These are phyloP conservation scores for Drosophila borborema DNA, from an alignment of 2,888 invertebrate species.

Conservation along the genomic window DNA sequence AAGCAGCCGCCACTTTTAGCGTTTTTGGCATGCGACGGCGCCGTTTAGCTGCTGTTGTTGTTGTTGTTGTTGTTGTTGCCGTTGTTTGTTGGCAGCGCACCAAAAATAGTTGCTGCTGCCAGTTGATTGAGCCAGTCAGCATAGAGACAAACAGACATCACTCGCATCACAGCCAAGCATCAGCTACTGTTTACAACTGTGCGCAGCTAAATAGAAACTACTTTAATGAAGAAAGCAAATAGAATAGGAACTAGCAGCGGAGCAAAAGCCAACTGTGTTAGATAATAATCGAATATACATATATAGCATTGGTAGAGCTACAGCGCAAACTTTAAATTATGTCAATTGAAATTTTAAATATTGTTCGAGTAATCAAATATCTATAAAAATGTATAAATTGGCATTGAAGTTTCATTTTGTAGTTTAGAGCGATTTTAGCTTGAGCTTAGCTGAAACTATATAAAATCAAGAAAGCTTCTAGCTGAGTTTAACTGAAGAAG, in stretches of 20 bases:
- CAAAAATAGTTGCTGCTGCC: constrained; percentile 70
- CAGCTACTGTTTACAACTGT: constrained; percentile 63
- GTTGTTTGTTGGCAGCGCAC: constrained; percentile 60
- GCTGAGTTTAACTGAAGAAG: too few species aligned
- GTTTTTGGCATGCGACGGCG: constrained; percentile 72
- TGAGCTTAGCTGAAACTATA: background rate
- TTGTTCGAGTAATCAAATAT: background rate
- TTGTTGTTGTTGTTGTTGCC: constrained; percentile 25
- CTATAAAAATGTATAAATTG: background rate
- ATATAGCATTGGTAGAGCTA: background rate
- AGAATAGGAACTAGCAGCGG: background rate
- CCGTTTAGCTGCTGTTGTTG: constrained; percentile 37
- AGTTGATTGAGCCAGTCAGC: constrained; percentile 69
- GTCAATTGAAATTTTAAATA: background rate
- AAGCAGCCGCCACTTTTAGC: constrained; percentile 70
- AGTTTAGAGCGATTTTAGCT: background rate
- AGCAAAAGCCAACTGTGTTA: background rate
- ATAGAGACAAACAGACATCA: constrained; percentile 37
- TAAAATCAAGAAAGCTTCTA: too few species aligned
- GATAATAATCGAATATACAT: constrained; percentile 1
- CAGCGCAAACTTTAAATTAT: background rate
- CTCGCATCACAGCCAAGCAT: constrained; percentile 35
- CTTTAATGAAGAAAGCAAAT: constrained; percentile 21
- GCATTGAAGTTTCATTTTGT: background rate
- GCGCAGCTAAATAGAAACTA: constrained; percentile 48